Base-by-base conservation (phyloP, 2,113 vertebrate genomes). In the Herpailurus yagouaroundi region DNA sequence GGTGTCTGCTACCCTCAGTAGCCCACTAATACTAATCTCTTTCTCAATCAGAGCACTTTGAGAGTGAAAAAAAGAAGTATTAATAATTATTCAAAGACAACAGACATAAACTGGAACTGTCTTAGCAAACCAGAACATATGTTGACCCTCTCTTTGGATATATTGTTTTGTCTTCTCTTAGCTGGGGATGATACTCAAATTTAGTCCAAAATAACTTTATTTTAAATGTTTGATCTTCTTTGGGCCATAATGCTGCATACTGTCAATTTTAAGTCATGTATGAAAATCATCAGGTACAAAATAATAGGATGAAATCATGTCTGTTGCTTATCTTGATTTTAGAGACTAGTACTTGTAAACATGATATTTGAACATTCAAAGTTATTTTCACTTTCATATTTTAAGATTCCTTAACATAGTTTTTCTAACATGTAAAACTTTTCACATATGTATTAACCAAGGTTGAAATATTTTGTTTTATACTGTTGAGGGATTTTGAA, bases 371-470 rank as follows among this genome's bases (percentile, higher is more conserved):
- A 92, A 94, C 45, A 50, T 31, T 92, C 71, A 38, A n/a, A 48
- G 7, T 88, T 94, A 80, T 60, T 92, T 81, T 94, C 10, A 41
- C 80, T 96, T 95, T 57, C 36, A 31, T 33, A 15, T 89, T 93
- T 98, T 55, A 93, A 55, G 16, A 93, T 64, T 96, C 33, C 31
- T 31, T 60, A 60, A 60, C 16, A 89, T 27, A 68, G 33, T 18
- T 91, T 96, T 98, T 95, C 19, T 96, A 41, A 55, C 23, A 85
- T 90, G 45, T 33, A 89, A 19, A 88, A 96, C 8, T 91, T 97
- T 41, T 91, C n/a, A 81, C 33, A 76, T 92, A 85, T 83, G 16
- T 95, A 77, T 89, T 33, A 73, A 80, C 18, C 36, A 81, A 25
- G 36, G 80, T 60, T 92, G 48, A 89, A 91, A 25, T 23, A 50